Percentiles rank a stretch among this genome's conserved stretches.
Evolutionary conservation across 2,113 vertebrate species (phyloP).

Genomic region (Ammodytes marinus): DNA sequence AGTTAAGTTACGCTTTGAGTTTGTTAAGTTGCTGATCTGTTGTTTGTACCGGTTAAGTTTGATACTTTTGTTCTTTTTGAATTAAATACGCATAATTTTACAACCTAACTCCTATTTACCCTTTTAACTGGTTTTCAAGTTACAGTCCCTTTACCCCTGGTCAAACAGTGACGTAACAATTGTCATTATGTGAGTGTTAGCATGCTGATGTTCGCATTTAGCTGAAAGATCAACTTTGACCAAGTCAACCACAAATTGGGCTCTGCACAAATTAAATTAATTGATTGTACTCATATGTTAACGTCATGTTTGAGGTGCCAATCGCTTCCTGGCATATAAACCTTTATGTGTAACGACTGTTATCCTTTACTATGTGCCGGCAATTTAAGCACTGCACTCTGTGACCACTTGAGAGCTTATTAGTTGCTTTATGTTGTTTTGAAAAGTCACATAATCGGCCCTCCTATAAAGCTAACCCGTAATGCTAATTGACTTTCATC

Average conservation of each 20-base stretch:
- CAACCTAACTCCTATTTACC: too few relatives aligned
- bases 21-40: too few relatives aligned
- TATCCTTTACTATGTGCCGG: not conserved
- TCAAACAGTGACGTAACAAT: too few relatives aligned
- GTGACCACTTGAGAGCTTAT: constrained; percentile 40
- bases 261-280: not conserved
- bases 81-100: too few relatives aligned
- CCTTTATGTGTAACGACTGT: constrained; percentile 1
- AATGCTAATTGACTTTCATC: constrained; percentile 38
- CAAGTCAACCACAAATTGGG: not conserved
- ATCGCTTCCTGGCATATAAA: constrained; percentile 4
- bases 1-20: too few relatives aligned
- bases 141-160: too few relatives aligned
- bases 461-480: constrained; percentile 42
- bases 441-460: constrained; percentile 41
- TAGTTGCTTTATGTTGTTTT: constrained; percentile 38
- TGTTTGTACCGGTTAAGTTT: too few relatives aligned
- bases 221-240: not conserved
- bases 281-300: constrained; percentile 1
- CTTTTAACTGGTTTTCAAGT: too few relatives aligned
- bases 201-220: not conserved
- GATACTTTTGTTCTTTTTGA: too few relatives aligned
- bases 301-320: not conserved
- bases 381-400: constrained; percentile 25
- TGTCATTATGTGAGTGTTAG: too few relatives aligned